phyloP scores from a whole-genome alignment of 2,113 vertebrate genomes.

The Mola mola region DNA sequence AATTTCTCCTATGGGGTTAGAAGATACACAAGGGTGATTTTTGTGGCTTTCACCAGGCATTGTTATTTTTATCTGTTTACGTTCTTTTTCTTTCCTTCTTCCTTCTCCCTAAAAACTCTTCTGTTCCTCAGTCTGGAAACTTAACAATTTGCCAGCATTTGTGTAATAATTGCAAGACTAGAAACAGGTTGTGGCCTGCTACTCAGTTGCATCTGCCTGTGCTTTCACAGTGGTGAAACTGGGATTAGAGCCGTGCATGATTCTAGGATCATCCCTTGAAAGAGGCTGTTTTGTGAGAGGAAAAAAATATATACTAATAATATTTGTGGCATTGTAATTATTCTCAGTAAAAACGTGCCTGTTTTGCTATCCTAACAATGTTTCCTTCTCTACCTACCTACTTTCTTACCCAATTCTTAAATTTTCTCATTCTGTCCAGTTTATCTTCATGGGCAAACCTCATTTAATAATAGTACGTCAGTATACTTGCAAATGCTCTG shows the following conservation, averaged over 20 bases:
- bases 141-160: conserved; percentile 55
- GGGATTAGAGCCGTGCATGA: conserved; percentile 1
- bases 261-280: neutral
- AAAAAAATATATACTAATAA: no score
- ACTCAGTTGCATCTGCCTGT: conserved; percentile 29
- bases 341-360: no score
- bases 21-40: conserved; percentile 15
- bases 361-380: no score
- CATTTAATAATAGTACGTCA: no score
- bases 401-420: no score
- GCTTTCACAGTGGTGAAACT: conserved; percentile 8
- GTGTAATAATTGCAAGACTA: conserved; percentile 52
- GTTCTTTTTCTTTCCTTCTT: neutral
- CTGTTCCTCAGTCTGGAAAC: conserved; percentile 54
- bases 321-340: no score
- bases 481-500: no score
- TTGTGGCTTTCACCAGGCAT: conserved; percentile 30
- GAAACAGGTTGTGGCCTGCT: conserved; percentile 53
- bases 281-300: no score
- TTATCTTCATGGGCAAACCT: no score
- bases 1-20: neutral
- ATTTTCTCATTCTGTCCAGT: no score
- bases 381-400: no score
- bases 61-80: conserved; percentile 49
- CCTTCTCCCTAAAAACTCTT: conserved; percentile 34